phyloP scores from a whole-genome alignment of 2,888 invertebrate species.

The Marronus borbonicus region DNA sequence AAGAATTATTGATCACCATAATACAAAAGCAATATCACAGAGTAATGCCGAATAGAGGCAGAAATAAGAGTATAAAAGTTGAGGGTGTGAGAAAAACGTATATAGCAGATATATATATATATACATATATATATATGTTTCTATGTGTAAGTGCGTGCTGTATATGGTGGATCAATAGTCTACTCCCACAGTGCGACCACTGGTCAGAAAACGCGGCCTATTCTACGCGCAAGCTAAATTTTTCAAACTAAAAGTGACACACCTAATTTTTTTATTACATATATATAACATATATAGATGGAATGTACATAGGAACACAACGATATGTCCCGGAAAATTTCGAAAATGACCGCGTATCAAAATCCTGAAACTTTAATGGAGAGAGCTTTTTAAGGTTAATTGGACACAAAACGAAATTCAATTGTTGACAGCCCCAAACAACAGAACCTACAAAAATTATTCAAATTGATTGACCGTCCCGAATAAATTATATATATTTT shows the following conservation, averaged over 20 bases:
- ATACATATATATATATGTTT: slow-evolving; percentile 46
- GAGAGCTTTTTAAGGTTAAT: slow-evolving; percentile 30
- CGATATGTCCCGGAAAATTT: not conserved
- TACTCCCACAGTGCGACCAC: slow-evolving; percentile 70
- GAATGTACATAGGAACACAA: not conserved
- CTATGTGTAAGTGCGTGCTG: slow-evolving; percentile 61
- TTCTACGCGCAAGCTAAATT: slow-evolving; percentile 68
- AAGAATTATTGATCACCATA: slow-evolving; percentile 69
- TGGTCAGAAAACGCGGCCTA: slow-evolving; percentile 66
- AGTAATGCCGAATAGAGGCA: slow-evolving; percentile 54
- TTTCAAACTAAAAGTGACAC: slow-evolving; percentile 69
- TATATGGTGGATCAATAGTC: slow-evolving; percentile 68
- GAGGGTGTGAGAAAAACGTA: slow-evolving; percentile 58
- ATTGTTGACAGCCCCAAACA: not conserved
- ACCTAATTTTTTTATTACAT: slow-evolving; percentile 61
- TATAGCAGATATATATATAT: slow-evolving; percentile 34
- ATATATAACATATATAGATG: slow-evolving; percentile 26
- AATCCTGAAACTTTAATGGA: not conserved
- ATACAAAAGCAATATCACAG: slow-evolving; percentile 69
- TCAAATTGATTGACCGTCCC: not conserved
- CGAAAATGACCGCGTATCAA: not conserved
- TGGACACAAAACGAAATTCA: not conserved
- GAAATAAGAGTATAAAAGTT: slow-evolving; percentile 65
- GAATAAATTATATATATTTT: slow-evolving; percentile 25
- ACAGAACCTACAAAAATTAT: not conserved